phyloP scores from a whole-genome alignment of 2,113 vertebrate species.

The Sardina pilchardus region DNA sequence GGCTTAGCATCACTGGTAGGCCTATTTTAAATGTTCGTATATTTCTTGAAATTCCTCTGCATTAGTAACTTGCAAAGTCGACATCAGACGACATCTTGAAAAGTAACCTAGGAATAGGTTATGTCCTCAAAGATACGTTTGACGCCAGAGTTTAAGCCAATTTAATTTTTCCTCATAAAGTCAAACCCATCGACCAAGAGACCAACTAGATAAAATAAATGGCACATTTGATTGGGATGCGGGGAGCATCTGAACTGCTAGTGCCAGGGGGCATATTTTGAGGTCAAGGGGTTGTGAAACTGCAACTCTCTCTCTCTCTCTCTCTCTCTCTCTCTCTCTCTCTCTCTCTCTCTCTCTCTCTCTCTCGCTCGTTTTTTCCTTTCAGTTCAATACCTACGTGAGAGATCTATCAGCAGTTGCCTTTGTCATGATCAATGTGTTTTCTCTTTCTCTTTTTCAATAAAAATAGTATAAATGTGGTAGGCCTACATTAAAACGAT shows the following conservation, averaged over 20 bases:
- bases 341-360: background rate
- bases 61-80: background rate
- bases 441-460: background rate
- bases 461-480: background rate
- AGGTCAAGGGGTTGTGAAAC: slow-evolving; percentile 32
- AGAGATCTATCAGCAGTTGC: background rate
- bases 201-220: slow-evolving; percentile 28
- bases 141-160: background rate
- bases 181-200: background rate
- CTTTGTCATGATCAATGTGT: background rate
- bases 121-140: background rate
- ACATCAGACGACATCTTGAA: background rate
- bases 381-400: background rate
- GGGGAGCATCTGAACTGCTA: slow-evolving; percentile 13
- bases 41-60: background rate
- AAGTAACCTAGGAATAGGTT: background rate
- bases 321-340: background rate
- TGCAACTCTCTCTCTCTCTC: background rate
- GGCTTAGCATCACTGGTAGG: background rate
- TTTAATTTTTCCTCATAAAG: background rate
- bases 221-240: slow-evolving; percentile 30
- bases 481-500: background rate
- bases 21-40: background rate
- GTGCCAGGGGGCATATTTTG: slow-evolving; percentile 20
- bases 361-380: background rate